These are phyloP conservation scores for Agrenia bidenticulata DNA, from an alignment of 2,888 invertebrate genomes.

Conservation along the genomic window DNA sequence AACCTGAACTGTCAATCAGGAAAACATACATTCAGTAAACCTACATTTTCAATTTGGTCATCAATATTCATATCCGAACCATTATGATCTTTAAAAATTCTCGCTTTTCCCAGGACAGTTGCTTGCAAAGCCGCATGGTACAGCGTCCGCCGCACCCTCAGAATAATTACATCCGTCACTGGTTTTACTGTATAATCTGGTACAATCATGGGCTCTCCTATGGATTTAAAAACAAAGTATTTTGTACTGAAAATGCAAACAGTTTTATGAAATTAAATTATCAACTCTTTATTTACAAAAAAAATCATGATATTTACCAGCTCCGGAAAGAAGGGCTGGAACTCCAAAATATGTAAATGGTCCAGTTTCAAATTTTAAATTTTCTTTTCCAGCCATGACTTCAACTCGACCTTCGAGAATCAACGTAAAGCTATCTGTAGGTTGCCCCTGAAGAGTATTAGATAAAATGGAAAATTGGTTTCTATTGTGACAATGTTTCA, in stretches of 20 bases:
- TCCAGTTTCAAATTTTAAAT: conserved; percentile 89
- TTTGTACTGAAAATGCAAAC: too few species aligned
- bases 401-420: conserved; percentile 93
- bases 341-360: conserved; percentile 94
- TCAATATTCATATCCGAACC: conserved; percentile 61
- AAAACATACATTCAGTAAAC: not conserved
- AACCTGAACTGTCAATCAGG: too few species aligned
- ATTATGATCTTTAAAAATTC: conserved; percentile 61
- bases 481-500: not conserved
- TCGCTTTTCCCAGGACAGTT: conserved; percentile 74
- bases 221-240: not conserved
- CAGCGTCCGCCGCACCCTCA: conserved; percentile 77
- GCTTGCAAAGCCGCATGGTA: conserved; percentile 90
- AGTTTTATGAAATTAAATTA: too few species aligned
- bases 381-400: conserved; percentile 89
- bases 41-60: conserved; percentile 63
- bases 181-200: conserved; percentile 91
- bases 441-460: conserved; percentile 57
- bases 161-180: conserved; percentile 77
- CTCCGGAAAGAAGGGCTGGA: conserved; percentile 67
- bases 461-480: not conserved
- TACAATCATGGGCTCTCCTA: conserved; percentile 79
- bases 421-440: conserved; percentile 86
- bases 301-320: not conserved
- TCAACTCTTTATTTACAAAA: too few species aligned